Conservation (phyloP, 1,140 invertebrate genomes). For the Aphelenchoides besseyi region DNA sequence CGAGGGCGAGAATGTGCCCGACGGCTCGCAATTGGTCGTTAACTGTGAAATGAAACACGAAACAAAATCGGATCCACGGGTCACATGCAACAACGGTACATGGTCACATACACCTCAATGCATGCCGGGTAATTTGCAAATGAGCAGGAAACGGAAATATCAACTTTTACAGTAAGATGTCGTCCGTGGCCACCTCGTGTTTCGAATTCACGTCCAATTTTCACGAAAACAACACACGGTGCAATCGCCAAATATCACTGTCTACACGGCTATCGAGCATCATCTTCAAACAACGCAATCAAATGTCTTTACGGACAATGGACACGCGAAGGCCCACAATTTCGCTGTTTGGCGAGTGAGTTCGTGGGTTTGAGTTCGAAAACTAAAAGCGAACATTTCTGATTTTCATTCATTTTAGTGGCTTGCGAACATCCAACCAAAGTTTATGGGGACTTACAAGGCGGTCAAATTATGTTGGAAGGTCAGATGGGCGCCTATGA, state of each 20-base stretch:
- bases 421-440: conserved; percentile 81
- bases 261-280: conserved; percentile 80
- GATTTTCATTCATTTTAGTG: conserved; percentile 67
- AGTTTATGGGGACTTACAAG: conserved; percentile 73
- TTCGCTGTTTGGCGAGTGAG: conserved; percentile 56
- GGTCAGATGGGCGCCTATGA: conserved; percentile 96
- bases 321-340: conserved; percentile 74
- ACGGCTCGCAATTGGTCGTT: conserved; percentile 79
- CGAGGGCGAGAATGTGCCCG: conserved; percentile 71
- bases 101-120: conserved; percentile 89
- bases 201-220: conserved; percentile 87
- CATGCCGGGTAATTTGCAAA: conserved; percentile 72
- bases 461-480: conserved; percentile 86
- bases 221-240: conserved; percentile 88
- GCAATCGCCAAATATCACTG: conserved; percentile 86
- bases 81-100: conserved; percentile 85
- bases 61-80: conserved; percentile 78
- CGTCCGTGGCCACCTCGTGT: conserved; percentile 81
- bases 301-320: conserved; percentile 87
- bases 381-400: conserved; percentile 6
- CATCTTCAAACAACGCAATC: conserved; percentile 70
- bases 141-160: conserved; percentile 16
- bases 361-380: neutral
- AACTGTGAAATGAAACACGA: conserved; percentile 75
- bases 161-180: conserved; percentile 70